A percentile compares a stretch with the other conserved stretches of the same genome.
Evolutionary conservation across 2,888 invertebrate genomes (phyloP).

Genomic region (Chalcis sispes): DNA sequence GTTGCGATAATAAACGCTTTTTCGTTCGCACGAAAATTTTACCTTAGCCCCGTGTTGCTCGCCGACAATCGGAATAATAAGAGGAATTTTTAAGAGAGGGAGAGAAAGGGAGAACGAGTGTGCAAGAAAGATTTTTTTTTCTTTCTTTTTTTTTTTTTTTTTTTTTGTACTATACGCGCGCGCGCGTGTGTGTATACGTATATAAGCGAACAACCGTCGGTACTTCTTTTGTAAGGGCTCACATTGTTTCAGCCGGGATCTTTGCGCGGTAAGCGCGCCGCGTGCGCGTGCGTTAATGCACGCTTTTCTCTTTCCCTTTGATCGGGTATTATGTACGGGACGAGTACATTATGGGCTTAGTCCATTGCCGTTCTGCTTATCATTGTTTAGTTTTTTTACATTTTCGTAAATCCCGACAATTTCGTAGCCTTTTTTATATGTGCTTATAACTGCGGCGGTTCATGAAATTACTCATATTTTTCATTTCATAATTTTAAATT

Average conservation of each 20-base stretch:
- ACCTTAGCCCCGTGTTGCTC: too few relatives aligned
- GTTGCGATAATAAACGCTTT: not conserved
- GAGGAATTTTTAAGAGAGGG: not conserved
- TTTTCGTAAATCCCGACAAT: too few relatives aligned
- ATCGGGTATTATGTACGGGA: slow-evolving; percentile 16
- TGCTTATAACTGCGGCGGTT: too few relatives aligned
- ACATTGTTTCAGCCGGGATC: slow-evolving; percentile 43
- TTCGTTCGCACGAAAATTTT: not conserved
- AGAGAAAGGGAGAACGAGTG: not conserved
- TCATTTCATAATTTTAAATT: too few relatives aligned
- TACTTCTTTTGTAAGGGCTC: slow-evolving; percentile 19
- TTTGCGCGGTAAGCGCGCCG: slow-evolving; percentile 24
- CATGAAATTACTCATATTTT: too few relatives aligned
- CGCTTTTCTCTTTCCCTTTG: not conserved
- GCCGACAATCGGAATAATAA: too few relatives aligned
- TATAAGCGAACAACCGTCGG: slow-evolving; percentile 1
- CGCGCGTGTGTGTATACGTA: too few relatives aligned
- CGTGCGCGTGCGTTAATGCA: not conserved
- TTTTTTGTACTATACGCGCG: too few relatives aligned
- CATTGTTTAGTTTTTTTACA: too few relatives aligned
- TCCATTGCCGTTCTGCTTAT: too few relatives aligned
- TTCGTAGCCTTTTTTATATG: too few relatives aligned
- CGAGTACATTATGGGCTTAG: too few relatives aligned
- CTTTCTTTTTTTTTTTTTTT: slow-evolving; percentile 6
- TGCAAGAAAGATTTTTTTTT: not conserved